A percentile compares a stretch with the other conserved stretches of the same genome.
phyloP scores from a whole-genome alignment of 92 coral and sea anemone genomes.

The Blastomussa wellsi region DNA sequence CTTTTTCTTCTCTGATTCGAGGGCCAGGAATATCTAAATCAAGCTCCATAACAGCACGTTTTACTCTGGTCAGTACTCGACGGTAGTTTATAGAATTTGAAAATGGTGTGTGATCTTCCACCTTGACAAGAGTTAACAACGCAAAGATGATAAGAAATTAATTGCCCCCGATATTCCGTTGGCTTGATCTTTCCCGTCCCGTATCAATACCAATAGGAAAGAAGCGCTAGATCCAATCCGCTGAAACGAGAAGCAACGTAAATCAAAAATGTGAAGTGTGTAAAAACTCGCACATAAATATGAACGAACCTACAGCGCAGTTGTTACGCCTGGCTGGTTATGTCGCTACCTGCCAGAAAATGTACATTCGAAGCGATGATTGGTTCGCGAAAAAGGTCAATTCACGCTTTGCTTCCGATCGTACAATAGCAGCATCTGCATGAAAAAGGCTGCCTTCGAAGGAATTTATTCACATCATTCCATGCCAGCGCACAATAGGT shows the following conservation, averaged over 20 bases:
- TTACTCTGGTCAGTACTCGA: slow-evolving; percentile 30
- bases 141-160: slow-evolving; percentile 1
- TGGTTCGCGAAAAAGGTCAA: slow-evolving; percentile 17
- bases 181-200: slow-evolving; percentile 1
- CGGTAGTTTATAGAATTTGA: slow-evolving; percentile 31
- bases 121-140: slow-evolving; percentile 30
- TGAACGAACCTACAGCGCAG: slow-evolving; percentile 4
- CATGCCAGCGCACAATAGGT: background rate
- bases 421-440: slow-evolving; percentile 22
- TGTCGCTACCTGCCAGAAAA: slow-evolving; percentile 15
- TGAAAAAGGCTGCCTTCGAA: background rate
- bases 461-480: slow-evolving; percentile 11
- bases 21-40: slow-evolving; percentile 56
- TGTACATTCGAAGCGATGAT: slow-evolving; percentile 41
- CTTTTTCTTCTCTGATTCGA: slow-evolving; percentile 63
- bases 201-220: background rate
- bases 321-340: slow-evolving; percentile 1
- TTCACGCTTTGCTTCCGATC: slow-evolving; percentile 4
- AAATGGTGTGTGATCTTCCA: slow-evolving; percentile 36
- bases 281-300: slow-evolving; percentile 12
- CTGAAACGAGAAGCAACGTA: background rate
- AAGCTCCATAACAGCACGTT: slow-evolving; percentile 61
- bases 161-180: slow-evolving; percentile 13
- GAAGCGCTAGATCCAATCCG: background rate
- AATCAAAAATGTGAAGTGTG: background rate